A percentile compares a stretch with the other conserved stretches of the same genome.
Conservation (phyloP, 2,113 vertebrate species). For the Hyaena hyaena region DNA sequence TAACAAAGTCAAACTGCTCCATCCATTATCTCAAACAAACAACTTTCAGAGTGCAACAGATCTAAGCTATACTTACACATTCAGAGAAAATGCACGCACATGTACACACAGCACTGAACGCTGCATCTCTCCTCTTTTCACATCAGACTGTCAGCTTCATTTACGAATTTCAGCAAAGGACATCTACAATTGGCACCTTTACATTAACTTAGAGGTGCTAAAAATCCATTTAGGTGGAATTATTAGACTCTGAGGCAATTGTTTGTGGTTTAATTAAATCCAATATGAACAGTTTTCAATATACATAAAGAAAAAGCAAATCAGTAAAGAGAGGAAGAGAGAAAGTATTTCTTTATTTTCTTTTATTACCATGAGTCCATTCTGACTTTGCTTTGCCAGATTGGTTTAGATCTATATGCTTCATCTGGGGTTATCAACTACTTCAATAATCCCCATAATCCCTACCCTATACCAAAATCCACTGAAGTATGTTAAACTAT, state of each 20-base stretch:
- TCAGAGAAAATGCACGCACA: background rate
- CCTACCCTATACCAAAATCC: background rate
- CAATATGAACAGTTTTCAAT: conserved; percentile 21
- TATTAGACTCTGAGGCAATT: conserved; percentile 7
- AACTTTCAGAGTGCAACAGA: background rate
- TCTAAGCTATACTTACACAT: background rate
- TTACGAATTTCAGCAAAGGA: conserved; percentile 33
- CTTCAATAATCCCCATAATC: background rate
- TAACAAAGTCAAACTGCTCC: background rate
- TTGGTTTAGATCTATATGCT: background rate
- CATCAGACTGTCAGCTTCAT: background rate
- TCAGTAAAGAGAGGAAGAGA: background rate
- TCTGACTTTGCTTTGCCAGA: conserved; percentile 17
- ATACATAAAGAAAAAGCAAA: conserved; percentile 29
- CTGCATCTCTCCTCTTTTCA: background rate
- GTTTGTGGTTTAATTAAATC: background rate
- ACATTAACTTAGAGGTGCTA: conserved; percentile 19
- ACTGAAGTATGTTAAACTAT: background rate
- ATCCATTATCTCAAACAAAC: background rate
- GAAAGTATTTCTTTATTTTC: background rate
- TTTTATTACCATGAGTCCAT: conserved; percentile 22
- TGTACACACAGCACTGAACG: background rate
- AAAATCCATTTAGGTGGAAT: conserved; percentile 30
- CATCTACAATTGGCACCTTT: background rate
- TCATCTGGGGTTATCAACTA: background rate